A percentile compares a stretch with the other conserved stretches of the same genome.
phyloP scores from a whole-genome alignment of 2,113 vertebrate genomes.

The Himantopus leucocephalus region DNA sequence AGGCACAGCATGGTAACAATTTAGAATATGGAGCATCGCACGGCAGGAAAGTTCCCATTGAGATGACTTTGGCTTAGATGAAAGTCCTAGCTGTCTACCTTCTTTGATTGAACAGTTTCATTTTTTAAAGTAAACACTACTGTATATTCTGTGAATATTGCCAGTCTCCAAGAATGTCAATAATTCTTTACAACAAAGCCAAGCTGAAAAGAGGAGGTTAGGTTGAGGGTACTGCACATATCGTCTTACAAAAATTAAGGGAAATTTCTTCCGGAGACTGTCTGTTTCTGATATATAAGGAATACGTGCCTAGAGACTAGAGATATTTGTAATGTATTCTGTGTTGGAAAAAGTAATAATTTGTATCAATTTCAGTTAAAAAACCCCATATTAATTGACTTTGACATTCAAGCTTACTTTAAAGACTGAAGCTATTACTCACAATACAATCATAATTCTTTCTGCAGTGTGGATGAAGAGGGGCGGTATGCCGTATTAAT shows the following conservation, averaged over 20 bases:
- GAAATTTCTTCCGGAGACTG: background rate
- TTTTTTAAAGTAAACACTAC: slow-evolving; percentile 67
- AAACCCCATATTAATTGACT: background rate
- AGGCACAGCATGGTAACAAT: slow-evolving; percentile 64
- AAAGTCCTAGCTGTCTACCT: slow-evolving; percentile 61
- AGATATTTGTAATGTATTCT: background rate
- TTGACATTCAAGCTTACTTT: background rate
- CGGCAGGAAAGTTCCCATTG: slow-evolving; percentile 56
- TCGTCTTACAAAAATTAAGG: background rate
- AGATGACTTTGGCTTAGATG: slow-evolving; percentile 66
- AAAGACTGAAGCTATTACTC: background rate
- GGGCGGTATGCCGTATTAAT: background rate
- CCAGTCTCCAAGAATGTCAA: slow-evolving; percentile 40
- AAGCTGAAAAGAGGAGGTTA: slow-evolving; percentile 10
- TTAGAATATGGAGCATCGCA: slow-evolving; percentile 53
- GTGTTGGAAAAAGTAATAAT: background rate
- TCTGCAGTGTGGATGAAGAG: background rate
- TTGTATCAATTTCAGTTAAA: background rate
- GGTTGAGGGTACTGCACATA: background rate
- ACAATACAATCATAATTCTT: background rate
- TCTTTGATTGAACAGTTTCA: slow-evolving; percentile 58
- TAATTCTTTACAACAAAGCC: slow-evolving; percentile 40
- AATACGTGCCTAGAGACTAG: background rate
- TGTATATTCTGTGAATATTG: slow-evolving; percentile 63
- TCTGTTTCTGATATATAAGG: background rate